Evolutionary conservation across 2,888 invertebrate genomes (phyloP).

Genomic region (Sesia bembeciformis): DNA sequence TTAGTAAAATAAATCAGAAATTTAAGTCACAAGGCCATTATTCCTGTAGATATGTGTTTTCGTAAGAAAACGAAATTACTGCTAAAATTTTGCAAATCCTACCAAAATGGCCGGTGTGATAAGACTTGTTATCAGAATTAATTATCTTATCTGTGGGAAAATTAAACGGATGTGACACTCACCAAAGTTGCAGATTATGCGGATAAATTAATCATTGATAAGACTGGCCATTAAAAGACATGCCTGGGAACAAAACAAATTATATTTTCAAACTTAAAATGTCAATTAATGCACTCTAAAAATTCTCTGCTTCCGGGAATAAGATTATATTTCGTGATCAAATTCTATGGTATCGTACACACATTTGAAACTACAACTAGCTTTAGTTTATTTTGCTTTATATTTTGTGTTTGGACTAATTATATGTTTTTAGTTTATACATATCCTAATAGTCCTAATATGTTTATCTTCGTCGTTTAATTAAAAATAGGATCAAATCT

Average conservation of each 20-base stretch:
- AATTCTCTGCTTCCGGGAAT: too few species aligned
- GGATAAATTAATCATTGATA: constrained; percentile 56
- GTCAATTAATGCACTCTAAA: too few species aligned
- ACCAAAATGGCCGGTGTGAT: constrained; percentile 25
- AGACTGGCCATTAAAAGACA: constrained; percentile 6
- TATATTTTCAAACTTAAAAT: too few species aligned
- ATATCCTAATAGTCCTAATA: neutral
- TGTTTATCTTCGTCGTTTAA: neutral
- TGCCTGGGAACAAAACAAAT: too few species aligned
- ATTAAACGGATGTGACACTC: constrained; percentile 43
- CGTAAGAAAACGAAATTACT: neutral
- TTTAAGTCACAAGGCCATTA: neutral
- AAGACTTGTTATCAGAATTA: constrained; percentile 33
- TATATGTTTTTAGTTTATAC: too few species aligned
- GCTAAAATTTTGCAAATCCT: constrained; percentile 10
- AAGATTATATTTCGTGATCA: too few species aligned
- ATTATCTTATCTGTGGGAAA: constrained; percentile 58
- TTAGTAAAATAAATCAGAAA: too few species aligned
- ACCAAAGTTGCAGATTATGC: constrained; percentile 41
- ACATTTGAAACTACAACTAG: too few species aligned
- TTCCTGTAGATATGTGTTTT: neutral
- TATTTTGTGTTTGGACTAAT: too few species aligned
- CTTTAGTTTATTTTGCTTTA: too few species aligned
- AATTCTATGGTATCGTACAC: too few species aligned
- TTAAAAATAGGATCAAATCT: neutral